Evolutionary conservation across 2,888 invertebrate genomes (phyloP).

Genomic region (Tortricodes alternella): DNA sequence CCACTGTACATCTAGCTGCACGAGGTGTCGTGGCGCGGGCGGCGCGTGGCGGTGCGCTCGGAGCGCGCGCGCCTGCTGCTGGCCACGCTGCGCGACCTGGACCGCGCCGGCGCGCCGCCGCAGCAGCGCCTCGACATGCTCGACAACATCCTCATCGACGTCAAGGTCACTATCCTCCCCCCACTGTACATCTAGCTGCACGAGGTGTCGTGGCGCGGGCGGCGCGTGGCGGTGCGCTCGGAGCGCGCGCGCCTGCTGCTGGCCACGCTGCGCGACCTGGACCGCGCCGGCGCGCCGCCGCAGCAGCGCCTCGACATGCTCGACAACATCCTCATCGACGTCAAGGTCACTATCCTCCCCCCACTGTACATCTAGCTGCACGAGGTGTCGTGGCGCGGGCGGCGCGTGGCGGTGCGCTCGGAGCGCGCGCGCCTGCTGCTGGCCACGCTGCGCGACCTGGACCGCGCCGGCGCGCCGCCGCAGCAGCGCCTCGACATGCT

Average conservation of each 20-base stretch:
- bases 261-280: conserved; percentile 89
- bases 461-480: conserved; percentile 85
- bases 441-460: conserved; percentile 89
- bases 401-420: conserved; percentile 91
- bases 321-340: conserved; percentile 96
- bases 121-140: conserved; percentile 91
- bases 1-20: too few relatives aligned
- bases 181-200: too few relatives aligned
- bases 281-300: conserved; percentile 85
- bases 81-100: conserved; percentile 89
- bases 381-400: conserved; percentile 96
- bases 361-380: too few relatives aligned
- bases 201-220: conserved; percentile 96
- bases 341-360: too few relatives aligned
- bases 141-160: conserved; percentile 96
- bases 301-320: conserved; percentile 91
- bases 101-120: conserved; percentile 85
- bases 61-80: conserved; percentile 92
- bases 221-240: conserved; percentile 91
- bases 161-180: too few relatives aligned
- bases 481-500: conserved; percentile 91
- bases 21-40: conserved; percentile 96
- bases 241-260: conserved; percentile 92
- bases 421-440: conserved; percentile 92
- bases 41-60: conserved; percentile 91